Evolutionary conservation across 2,113 vertebrate species (phyloP), one percentile per base, ranked within the genome.

Genomic region (Perca schrenkii): DNA sequence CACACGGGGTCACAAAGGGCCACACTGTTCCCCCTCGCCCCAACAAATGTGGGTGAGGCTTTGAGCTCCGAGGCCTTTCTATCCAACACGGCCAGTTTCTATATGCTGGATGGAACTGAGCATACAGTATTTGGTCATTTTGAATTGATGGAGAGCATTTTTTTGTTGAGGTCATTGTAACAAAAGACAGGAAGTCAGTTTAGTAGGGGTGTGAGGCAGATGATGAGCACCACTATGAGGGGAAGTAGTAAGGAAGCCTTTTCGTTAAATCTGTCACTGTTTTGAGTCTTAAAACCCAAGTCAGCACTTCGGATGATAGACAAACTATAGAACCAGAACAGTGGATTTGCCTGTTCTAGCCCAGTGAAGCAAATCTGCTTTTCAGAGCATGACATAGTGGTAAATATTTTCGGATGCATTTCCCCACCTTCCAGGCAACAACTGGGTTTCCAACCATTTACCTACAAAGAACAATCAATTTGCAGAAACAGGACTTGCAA

Each of bases 1-100:
- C 85, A 88, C 88, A 86, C 67, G 47, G 83, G 82, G 79, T 74
- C 90, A 95, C 94, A 96, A 96, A 93, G 90, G 81, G 80, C 85
- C 58, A 73, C 92, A 91, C 90, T 95, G 94, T 95, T 89, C 72
- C 57, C 82, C 75, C 67, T 77, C 71, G 46, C 62, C 80, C 78
- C 60, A 74, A 83, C 84, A 88, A 90, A 92, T 87, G 92, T 40
- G 92, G 89, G 87, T 88, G 84, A 93, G 88, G 86, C 90, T 91
- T 88, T 91, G 89, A 88, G 88, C 74, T 81, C 76, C 57, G 22
- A 78, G 85, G 89, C 69, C 89, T 81, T 83, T 83, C 58, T 61
- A 31, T 79, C 65, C 57, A 83, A 63, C 65, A 79, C 61, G 62
- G 77, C 57, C 65, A 72, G 68, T 80, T 80, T 65, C 64, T 86